phyloP scores from a whole-genome alignment of 2,113 vertebrate species.

The Rhea americana region DNA sequence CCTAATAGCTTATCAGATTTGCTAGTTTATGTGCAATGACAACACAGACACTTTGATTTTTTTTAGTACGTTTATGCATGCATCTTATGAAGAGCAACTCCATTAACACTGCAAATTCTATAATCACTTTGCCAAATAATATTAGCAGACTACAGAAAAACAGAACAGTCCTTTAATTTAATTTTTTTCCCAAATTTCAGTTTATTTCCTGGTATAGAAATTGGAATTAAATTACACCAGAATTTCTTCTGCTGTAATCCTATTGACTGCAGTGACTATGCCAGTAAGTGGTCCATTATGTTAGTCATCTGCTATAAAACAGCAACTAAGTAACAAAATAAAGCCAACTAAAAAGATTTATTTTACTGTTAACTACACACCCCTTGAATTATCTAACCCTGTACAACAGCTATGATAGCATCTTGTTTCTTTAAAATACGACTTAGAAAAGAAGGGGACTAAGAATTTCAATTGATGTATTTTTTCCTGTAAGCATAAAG shows the following conservation, averaged over 20 bases:
- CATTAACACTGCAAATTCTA: background rate
- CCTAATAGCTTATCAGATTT: background rate
- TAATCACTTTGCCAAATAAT: conserved; percentile 11
- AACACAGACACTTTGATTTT: background rate
- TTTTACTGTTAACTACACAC: background rate
- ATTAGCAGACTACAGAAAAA: background rate
- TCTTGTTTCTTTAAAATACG: background rate
- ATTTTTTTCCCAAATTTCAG: background rate
- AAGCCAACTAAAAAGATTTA: background rate
- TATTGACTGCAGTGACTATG: background rate
- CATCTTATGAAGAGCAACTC: background rate
- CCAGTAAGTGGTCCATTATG: background rate
- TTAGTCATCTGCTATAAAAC: conserved; percentile 22
- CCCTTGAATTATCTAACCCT: background rate
- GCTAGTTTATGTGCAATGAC: background rate
- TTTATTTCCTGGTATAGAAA: conserved; percentile 60
- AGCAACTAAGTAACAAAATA: background rate
- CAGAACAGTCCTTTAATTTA: background rate
- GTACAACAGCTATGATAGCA: background rate
- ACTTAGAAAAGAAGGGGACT: conserved; percentile 4
- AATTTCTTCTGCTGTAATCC: conserved; percentile 16
- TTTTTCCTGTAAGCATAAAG: background rate
- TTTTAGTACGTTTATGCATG: background rate
- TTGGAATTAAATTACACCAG: conserved; percentile 15
- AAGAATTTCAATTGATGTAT: background rate